phyloP scores from a whole-genome alignment of 1,140 invertebrate species.

The Rhagoletis pomonella region DNA sequence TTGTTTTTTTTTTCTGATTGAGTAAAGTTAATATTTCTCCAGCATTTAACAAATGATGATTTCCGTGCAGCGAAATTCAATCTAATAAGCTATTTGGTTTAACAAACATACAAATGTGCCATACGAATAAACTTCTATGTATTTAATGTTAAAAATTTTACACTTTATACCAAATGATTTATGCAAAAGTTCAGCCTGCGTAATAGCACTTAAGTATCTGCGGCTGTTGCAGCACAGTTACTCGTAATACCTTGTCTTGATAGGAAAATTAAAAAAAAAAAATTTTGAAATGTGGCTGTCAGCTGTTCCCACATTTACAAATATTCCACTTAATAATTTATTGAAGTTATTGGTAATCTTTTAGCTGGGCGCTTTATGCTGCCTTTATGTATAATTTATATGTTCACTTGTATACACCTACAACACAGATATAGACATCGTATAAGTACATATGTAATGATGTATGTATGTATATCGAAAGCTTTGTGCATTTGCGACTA shows the following conservation, averaged over 20 bases:
- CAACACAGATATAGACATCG: too few relatives aligned
- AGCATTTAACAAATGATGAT: too few relatives aligned
- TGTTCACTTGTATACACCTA: background rate
- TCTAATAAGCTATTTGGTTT: too few relatives aligned
- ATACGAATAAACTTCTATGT: too few relatives aligned
- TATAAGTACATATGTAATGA: background rate
- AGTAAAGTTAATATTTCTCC: too few relatives aligned
- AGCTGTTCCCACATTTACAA: conserved; percentile 7
- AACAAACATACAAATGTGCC: too few relatives aligned
- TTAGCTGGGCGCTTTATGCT: background rate
- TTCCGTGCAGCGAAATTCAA: too few relatives aligned
- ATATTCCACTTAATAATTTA: conserved; percentile 23
- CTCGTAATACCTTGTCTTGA: background rate
- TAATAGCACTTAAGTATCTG: background rate
- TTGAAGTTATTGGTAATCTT: conserved; percentile 22
- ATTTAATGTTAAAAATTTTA: background rate
- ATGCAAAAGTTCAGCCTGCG: background rate
- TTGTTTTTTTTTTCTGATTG: too few relatives aligned
- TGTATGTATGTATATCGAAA: background rate
- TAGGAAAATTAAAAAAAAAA: background rate
- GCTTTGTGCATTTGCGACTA: too few relatives aligned
- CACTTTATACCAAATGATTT: background rate
- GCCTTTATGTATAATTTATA: background rate
- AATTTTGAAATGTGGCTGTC: background rate
- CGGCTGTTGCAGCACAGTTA: background rate